These are phyloP conservation scores for sheep (Ovis aries) DNA, from an alignment of 2,113 vertebrate genomes.

Conservation along the genomic window DNA sequence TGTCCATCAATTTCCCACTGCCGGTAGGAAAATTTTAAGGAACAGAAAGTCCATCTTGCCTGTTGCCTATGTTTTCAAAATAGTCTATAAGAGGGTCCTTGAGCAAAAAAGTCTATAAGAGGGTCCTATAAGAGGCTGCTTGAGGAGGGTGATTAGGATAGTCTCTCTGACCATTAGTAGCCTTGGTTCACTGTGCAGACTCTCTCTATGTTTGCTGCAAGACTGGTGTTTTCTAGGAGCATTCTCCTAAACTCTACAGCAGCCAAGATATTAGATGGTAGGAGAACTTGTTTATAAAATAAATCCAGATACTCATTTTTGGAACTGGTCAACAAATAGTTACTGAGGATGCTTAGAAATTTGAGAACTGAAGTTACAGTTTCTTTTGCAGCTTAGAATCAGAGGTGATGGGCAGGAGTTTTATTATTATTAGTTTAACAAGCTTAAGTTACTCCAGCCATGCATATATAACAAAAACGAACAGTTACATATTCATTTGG, in stretches of 20 bases:
- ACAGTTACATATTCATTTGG: neutral
- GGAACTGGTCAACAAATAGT: neutral
- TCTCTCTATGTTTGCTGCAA: neutral
- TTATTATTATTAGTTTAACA: neutral
- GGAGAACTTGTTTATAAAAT: neutral
- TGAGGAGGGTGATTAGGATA: neutral
- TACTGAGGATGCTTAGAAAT: neutral
- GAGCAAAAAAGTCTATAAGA: neutral
- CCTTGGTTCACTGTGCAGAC: neutral
- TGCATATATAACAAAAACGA: neutral
- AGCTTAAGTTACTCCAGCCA: neutral
- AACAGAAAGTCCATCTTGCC: neutral
- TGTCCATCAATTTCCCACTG: neutral
- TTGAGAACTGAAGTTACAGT: neutral
- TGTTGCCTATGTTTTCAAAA: neutral
- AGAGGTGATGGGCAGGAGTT: neutral
- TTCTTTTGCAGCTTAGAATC: neutral
- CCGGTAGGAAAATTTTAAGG: neutral
- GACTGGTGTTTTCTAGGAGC: neutral
- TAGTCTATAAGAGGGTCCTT: neutral
- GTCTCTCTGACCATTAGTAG: neutral
- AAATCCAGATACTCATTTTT: neutral
- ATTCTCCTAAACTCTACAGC: neutral
- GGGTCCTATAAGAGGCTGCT: neutral
- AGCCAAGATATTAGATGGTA: neutral